Percentiles rank a stretch among this genome's conserved stretches.
phyloP scores from a whole-genome alignment of 2,888 invertebrate genomes.

The Polydrusus pterygomalis region DNA sequence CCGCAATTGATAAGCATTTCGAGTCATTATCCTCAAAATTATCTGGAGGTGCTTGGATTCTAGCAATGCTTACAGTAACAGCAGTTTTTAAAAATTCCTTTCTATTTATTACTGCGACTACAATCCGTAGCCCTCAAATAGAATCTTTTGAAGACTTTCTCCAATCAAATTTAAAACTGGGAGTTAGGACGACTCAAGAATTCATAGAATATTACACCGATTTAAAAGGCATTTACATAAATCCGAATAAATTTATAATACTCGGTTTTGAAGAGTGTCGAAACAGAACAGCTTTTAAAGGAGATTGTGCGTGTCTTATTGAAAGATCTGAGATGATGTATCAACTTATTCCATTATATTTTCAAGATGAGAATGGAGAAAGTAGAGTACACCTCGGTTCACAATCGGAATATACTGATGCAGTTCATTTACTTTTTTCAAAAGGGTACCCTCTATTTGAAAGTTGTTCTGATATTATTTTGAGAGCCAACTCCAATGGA shows the following conservation, averaged over 20 bases:
- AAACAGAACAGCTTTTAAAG: slow-evolving; percentile 27
- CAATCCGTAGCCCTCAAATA: background rate
- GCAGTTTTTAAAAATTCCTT: slow-evolving; percentile 6
- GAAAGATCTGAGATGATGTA: background rate
- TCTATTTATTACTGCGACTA: background rate
- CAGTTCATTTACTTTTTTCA: slow-evolving; percentile 26
- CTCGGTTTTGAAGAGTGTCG: background rate
- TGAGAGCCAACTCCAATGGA: background rate
- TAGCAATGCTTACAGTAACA: background rate
- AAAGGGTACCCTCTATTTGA: slow-evolving; percentile 25
- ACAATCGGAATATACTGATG: background rate
- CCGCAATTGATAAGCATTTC: background rate
- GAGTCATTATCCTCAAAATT: background rate
- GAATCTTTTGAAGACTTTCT: slow-evolving; percentile 17
- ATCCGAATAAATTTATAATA: background rate
- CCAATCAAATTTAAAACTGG: slow-evolving; percentile 10
- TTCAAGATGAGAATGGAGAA: background rate
- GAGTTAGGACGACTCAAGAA: background rate
- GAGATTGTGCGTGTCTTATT: background rate
- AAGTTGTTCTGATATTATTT: background rate
- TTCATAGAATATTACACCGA: background rate
- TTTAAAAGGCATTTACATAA: background rate
- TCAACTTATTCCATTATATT: slow-evolving; percentile 14
- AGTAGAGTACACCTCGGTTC: slow-evolving; percentile 1
- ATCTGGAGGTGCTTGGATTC: background rate